Evolutionary conservation across 2,888 invertebrate species (phyloP), one percentile per base, ranked within the genome.

Genomic region (Parnassius apollo): DNA sequence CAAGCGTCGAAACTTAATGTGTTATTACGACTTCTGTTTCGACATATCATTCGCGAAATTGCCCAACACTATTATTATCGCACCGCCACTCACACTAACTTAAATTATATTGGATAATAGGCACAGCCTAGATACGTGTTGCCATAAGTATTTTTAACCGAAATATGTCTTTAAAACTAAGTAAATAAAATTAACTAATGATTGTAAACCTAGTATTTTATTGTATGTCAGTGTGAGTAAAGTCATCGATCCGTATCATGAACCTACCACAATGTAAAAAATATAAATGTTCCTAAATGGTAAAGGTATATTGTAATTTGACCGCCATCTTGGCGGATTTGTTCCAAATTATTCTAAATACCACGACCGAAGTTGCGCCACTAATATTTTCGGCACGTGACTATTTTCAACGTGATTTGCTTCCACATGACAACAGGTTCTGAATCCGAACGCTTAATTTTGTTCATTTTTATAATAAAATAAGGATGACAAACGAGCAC

Each of bases 211-310:
- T 62, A 66, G 50, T 53, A 49, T 54, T 42, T 42, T 49, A 35
- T 46, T 46, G n/a, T 35, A 53, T 35, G 22, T n/a, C 73, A 75
- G 74, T 71, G 75, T 75, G 76, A 69, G 75, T 75, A 70, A 70
- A 85, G 90, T 88, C 89, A 82, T 80, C 82, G 89, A 89, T 87
- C 88, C 81, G 82, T 81, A 80, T 82, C 83, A 68, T 71, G 78
- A 86, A 86, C 90, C 90, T 90, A 89, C 85, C 89, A 86, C 89
- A 89, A 89, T 78, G 74, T 77, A 82, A 86, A 87, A 86, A 86
- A 83, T 86, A 73, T 75, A 72, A 70, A 65, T 73, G 71, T 62
- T 65, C 56, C 57, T 35, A 10, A 69, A 75, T 75, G 72, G 72
- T 71, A 67, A 68, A 67, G 71, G 71, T 68, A 69, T 73, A 73